Percentiles rank a stretch among this genome's conserved stretches.
Evolutionary conservation across 35 echinoderm and acorn worm genomes (phyloP).

Genomic region (Antedon bifida): DNA sequence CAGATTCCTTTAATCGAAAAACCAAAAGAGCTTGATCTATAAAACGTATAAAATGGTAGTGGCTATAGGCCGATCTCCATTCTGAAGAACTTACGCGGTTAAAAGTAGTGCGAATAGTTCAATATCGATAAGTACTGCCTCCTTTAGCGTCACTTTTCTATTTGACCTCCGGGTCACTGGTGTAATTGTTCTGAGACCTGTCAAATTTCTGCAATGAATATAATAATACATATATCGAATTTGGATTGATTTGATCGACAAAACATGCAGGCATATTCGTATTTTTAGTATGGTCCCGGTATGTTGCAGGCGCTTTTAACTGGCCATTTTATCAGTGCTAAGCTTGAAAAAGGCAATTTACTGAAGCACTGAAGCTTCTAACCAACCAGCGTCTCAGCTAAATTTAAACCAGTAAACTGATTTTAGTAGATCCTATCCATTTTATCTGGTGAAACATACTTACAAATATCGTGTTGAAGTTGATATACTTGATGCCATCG

Average conservation of each 20-base stretch:
- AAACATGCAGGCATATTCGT: not conserved
- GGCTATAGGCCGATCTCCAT: too few species aligned
- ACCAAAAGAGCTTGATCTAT: too few species aligned
- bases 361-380: too few species aligned
- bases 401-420: too few species aligned
- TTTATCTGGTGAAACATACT: not conserved
- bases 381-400: not conserved
- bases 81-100: conserved; percentile 27
- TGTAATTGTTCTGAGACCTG: too few species aligned
- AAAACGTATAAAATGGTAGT: too few species aligned
- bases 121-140: conserved; percentile 5
- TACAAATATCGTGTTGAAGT: conserved; percentile 24
- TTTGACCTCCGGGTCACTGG: too few species aligned
- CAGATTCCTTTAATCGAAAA: too few species aligned
- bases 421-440: too few species aligned
- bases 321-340: too few species aligned
- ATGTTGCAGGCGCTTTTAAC: too few species aligned
- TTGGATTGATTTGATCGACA: not conserved
- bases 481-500: conserved; percentile 14
- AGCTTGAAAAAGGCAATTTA: too few species aligned
- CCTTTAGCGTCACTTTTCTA: not conserved
- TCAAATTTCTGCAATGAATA: conserved; percentile 7
- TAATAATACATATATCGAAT: not conserved
- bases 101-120: conserved; percentile 6
- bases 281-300: not conserved